Evolutionary conservation across 1,140 invertebrate species (phyloP), one percentile per base, ranked within the genome.

Genomic region (Ganaspis sp.): DNA sequence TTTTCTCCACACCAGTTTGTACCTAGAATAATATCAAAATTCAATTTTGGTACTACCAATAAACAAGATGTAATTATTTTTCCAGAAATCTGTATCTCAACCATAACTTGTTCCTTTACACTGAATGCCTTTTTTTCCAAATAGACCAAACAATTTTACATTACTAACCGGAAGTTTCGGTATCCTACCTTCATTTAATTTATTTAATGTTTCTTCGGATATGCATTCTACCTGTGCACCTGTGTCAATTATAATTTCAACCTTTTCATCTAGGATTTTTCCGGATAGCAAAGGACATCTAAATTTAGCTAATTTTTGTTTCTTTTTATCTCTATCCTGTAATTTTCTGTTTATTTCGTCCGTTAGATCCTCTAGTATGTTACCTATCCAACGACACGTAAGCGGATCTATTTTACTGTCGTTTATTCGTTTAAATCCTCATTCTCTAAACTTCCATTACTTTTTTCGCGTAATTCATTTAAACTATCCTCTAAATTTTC

Each of bases 381-480:
- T 54, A 19, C 17, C 17, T 19, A 54, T 17, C 49, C 49, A 54
- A 54, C 49, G 49, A 54, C 49, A 54, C 19, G 49, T 54, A 54
- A 54, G 1, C 49, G 49, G 49, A 53, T 19, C 49, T 17, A n/a
- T 53, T 4, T 53, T 42, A 42, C 40, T 42, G 40, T 42, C 40
- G 40, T 42, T 9, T 42, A 42, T 42, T 42, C 40, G 40, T 42
- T 42, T 42, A 42, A 42, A 42, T 42, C 12, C 40, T 42, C 40
- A 42, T 42, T 42, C 2, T 42, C 40, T 15, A 5, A 1, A 2
- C 12, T 42, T 9, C 11, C 40, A 42, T 42, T 42, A 2, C 11
- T 9, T 21, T 54, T 15, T 9, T 54, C 49, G 0, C n/a, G 49
- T 19, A 9, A 17, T 54, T 54, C 9, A 1, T 54, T 19, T 15